These are phyloP conservation scores for Piprites chloris DNA, from an alignment of 2,113 vertebrate species.

Conservation along the genomic window DNA sequence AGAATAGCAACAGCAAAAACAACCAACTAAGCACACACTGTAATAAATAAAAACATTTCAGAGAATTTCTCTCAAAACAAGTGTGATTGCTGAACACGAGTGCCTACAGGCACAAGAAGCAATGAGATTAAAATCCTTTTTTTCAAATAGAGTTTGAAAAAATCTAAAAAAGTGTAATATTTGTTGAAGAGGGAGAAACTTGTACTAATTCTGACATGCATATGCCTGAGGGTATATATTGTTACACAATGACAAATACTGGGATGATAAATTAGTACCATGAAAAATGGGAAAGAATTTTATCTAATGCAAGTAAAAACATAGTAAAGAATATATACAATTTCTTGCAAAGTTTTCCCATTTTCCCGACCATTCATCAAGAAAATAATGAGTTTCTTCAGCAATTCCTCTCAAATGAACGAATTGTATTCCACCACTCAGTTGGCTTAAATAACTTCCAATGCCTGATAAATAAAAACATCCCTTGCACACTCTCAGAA, in stretches of 20 bases:
- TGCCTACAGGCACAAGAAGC: background rate
- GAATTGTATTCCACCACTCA: background rate
- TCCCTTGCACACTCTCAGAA: background rate
- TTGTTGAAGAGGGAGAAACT: background rate
- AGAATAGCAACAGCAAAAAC: slow-evolving; percentile 30
- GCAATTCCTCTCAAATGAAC: background rate
- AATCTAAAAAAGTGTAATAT: background rate
- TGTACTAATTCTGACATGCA: background rate
- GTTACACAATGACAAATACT: background rate
- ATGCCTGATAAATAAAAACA: background rate
- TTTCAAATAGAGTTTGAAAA: background rate
- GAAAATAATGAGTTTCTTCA: background rate
- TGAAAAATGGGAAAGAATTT: background rate
- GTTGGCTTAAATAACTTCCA: background rate
- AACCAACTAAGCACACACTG: background rate
- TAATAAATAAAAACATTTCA: slow-evolving; percentile 39
- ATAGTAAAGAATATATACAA: background rate
- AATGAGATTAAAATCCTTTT: background rate
- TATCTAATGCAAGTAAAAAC: background rate
- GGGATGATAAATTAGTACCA: background rate
- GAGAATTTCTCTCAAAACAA: background rate
- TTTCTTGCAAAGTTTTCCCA: background rate
- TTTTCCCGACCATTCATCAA: background rate
- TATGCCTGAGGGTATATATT: background rate
- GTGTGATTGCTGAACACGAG: background rate